Evolutionary conservation across 1,140 invertebrate genomes (phyloP), one percentile per base, ranked within the genome.

Genomic region (Akabosia matsudoensis): DNA sequence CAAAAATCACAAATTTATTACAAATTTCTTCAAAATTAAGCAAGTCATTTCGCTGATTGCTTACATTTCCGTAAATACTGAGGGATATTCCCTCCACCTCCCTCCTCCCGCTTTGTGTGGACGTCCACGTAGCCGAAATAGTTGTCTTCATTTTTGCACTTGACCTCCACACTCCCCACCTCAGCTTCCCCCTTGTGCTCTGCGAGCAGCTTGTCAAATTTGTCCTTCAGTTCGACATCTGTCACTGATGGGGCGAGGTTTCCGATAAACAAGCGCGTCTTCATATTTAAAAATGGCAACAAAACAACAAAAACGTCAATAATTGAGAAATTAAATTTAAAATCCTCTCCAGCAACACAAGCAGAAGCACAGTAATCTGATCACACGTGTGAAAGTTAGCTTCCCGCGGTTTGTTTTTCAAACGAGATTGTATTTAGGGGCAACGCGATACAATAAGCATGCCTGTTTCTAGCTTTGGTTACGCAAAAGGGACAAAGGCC

Each of bases 131-230:
- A 51, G 22, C 34, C 54, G 28, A 77, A 77, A 74, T 73, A 77
- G 33, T 52, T 70, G 24, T 61, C 28, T n/a, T 70, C 76, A 70
- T 77, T 77, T 70, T 77, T 77, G n/a, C 71, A 37, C 30, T 61
- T 34, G 4, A 77, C 73, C 22, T 77, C 56, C 16, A 73, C 72
- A 51, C 54, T 30, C 18, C 73, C 56, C 2, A 77, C 24, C 7
- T 70, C 1, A 30, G 56, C 74, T 10, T 75, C 73, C 4, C 24
- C 28, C 28, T 64, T 18, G 28, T 74, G 30, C 3, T n/a, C 30
- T 3, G 10, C 16, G 13, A 67, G 31, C 33, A 78, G 67, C 10
- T 16, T 0, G 0, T 34, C 22, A 72, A 78, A 78, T 70, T 78
- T 78, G 37, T 67, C 70, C 33, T 26, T n/a, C 4, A 78, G 22